Percentiles rank a stretch among this genome's conserved stretches.
Conservation (phyloP, 2,888 invertebrate genomes). For the Lamellibrachia columna region DNA sequence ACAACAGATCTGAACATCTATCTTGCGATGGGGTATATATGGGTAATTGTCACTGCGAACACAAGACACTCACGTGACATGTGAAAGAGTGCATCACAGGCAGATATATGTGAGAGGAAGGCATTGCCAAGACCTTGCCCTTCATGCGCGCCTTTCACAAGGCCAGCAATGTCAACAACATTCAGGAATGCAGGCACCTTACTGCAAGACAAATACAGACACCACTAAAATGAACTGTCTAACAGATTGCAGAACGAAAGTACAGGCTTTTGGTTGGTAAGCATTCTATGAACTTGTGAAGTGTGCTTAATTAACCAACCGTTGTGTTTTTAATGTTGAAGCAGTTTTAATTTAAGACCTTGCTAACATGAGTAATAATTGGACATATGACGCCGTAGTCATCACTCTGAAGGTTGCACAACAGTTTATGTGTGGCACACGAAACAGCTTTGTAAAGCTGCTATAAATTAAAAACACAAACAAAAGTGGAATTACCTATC, state of each 20-base stretch:
- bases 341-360: too few species aligned
- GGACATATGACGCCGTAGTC: too few species aligned
- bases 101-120: slow-evolving; percentile 97
- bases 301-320: background rate
- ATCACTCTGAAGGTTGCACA: too few species aligned
- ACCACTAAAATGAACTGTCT: background rate
- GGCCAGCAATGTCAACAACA: slow-evolving; percentile 97
- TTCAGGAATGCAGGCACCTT: slow-evolving; percentile 98
- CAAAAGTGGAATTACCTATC: too few species aligned
- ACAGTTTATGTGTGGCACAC: too few species aligned
- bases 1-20: too few species aligned
- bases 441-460: too few species aligned
- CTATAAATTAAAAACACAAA: too few species aligned
- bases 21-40: too few species aligned
- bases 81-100: slow-evolving; percentile 98
- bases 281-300: background rate
- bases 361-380: too few species aligned
- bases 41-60: background rate
- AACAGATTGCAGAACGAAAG: background rate
- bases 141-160: slow-evolving; percentile 97
- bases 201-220: slow-evolving; percentile 69
- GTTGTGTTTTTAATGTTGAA: too few species aligned
- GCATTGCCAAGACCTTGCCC: slow-evolving; percentile 98
- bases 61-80: slow-evolving; percentile 83
- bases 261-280: background rate